Evolutionary conservation across 2,888 invertebrate species (phyloP), one percentile per base, ranked within the genome.

Genomic region (Phoenoteleia sp.): DNA sequence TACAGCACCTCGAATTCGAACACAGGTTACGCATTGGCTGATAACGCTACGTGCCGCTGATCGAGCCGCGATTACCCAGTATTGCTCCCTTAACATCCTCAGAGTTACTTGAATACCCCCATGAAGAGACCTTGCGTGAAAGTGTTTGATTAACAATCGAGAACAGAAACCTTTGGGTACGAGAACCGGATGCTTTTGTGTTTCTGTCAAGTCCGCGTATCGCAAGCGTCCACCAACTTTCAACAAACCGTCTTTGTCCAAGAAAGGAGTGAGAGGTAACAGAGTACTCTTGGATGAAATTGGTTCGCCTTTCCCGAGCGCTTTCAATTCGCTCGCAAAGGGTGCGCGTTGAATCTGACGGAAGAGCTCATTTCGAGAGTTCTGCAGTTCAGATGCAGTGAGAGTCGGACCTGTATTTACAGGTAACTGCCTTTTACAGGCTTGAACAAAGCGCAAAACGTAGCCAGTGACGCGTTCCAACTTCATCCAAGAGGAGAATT

Each of bases 71-170:
- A 67, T 4, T 1, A 72, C 17, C 71, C 58, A 72, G n/a, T 33
- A 72, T 11, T 21, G 45, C 17, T 77, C 69, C 3, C 77, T n/a
- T 11, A 69, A 9, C 0, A 69, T 15, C 1, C 49, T 47, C 29
- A 58, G n/a, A 3, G 75, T 75, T 1, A 75, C 27, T 19, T 75
- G 75, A 11, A 11, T 4, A n/a, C 64, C 75, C 2, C 75, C 64
- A 19, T 75, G 75, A 2, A 60, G 19, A 0, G 60, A 21, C 15
- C 6, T 3, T 4, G 21, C 3, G 23, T 75, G 75, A 39, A 36
- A 52, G 15, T 62, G 23, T 4, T 13, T 15, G 0, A 36, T 7
- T 3, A 72, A 25, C 17, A 74, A 7, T 3, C 9, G 1, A 1
- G 64, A 11, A 9, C 23, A n/a, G 2, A 6, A 3, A 0, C 54